phyloP scores from a whole-genome alignment of 2,113 vertebrate genomes.

The Varanus salvator region DNA sequence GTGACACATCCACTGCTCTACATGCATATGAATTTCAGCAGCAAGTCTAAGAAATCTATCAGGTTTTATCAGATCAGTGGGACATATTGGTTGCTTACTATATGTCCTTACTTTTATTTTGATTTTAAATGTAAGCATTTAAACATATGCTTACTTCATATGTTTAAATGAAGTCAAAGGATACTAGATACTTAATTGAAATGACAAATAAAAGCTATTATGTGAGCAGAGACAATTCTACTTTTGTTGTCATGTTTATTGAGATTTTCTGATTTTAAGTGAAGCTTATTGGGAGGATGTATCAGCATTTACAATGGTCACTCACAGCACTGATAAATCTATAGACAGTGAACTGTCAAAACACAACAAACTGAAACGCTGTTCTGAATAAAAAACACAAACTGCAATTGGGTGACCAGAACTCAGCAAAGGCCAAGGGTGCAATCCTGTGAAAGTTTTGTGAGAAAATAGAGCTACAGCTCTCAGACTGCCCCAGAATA shows the following conservation, averaged over 20 bases:
- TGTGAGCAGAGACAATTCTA: not conserved
- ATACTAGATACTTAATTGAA: not conserved
- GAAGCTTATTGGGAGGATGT: not conserved
- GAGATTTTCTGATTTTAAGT: not conserved
- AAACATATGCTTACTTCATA: too few species aligned
- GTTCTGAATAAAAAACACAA: slow-evolving; percentile 7
- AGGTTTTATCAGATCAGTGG: slow-evolving; percentile 11
- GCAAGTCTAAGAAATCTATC: not conserved
- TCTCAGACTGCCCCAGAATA: too few species aligned
- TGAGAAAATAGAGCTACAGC: too few species aligned
- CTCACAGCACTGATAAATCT: not conserved
- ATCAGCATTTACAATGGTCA: not conserved
- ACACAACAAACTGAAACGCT: slow-evolving; percentile 8
- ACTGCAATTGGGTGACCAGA: slow-evolving; percentile 11
- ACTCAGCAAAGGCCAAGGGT: not conserved
- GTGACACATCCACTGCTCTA: too few species aligned
- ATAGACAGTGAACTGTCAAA: slow-evolving; percentile 10
- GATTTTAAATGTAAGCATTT: too few species aligned
- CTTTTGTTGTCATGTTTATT: not conserved
- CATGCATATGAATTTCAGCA: not conserved
- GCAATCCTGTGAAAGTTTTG: too few species aligned
- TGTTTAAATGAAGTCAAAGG: slow-evolving; percentile 13
- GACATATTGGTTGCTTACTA: not conserved
- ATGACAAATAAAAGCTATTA: not conserved
- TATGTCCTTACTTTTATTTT: not conserved